These are phyloP conservation scores for Octopus sinensis DNA, from an alignment of 1,140 invertebrate genomes.

Conservation along the genomic window DNA sequence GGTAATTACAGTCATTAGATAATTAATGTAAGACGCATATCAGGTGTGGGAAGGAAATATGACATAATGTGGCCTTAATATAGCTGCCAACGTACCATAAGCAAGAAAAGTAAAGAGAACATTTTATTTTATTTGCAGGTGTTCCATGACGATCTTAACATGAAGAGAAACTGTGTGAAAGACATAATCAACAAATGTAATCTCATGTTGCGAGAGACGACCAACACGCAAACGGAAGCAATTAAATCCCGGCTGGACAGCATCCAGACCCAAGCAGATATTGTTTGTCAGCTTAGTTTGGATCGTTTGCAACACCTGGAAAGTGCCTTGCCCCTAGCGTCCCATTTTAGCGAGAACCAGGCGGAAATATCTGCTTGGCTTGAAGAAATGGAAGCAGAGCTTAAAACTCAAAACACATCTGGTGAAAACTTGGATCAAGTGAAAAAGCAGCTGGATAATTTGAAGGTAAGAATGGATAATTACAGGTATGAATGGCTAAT, in stretches of 20 bases:
- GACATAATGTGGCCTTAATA: no score
- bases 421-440: conserved; percentile 85
- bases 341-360: conserved; percentile 90
- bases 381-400: conserved; percentile 80
- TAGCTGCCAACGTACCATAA: no score
- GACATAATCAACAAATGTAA: conserved; percentile 91
- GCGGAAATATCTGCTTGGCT: conserved; percentile 85
- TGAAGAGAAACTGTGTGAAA: conserved; percentile 84
- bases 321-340: conserved; percentile 80
- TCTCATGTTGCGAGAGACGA: conserved; percentile 87
- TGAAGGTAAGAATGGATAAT: conserved; percentile 66
- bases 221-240: conserved; percentile 77
- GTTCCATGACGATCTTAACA: conserved; percentile 90
- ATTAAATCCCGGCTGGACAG: conserved; percentile 85
- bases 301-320: conserved; percentile 88
- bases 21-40: no score
- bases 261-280: conserved; percentile 67
- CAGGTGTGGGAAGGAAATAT: no score
- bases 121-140: conserved; percentile 58
- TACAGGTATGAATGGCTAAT: no score
- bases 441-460: conserved; percentile 88
- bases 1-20: no score
- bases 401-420: conserved; percentile 85
- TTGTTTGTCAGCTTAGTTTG: conserved; percentile 81
- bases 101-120: no score